A percentile compares a stretch with the other conserved stretches of the same genome.
Evolutionary conservation across 2,113 vertebrate species (phyloP).

Genomic region (Oryctolagus cuniculus): DNA sequence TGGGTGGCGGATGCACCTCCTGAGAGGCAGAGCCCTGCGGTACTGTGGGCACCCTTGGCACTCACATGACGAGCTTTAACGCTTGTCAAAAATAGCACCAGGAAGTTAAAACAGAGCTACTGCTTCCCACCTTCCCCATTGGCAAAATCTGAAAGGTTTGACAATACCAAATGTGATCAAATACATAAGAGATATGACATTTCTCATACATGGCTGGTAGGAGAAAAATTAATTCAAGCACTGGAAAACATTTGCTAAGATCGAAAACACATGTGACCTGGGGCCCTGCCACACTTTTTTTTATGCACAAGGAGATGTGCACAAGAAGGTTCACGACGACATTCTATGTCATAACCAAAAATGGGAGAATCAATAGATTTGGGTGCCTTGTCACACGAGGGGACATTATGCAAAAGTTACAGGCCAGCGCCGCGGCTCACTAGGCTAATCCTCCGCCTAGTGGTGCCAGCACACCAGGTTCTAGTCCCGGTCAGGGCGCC

Average conservation of each 20-base stretch:
- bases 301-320: not conserved
- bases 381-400: not conserved
- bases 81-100: not conserved
- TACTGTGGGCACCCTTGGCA: not conserved
- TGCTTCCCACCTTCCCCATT: not conserved
- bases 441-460: no score
- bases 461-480: no score
- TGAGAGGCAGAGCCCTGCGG: not conserved
- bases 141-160: constrained; percentile 3
- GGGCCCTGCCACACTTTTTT: not conserved
- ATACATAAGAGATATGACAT: not conserved
- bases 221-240: not conserved
- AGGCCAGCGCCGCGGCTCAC: no score
- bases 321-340: not conserved
- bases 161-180: not conserved
- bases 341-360: not conserved
- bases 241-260: not conserved
- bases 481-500: no score
- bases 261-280: not conserved
- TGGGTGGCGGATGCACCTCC: not conserved
- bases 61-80: not conserved
- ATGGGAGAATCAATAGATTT: not conserved
- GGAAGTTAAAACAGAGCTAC: not conserved
- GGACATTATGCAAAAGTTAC: not conserved
- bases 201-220: not conserved